Base-by-base conservation (phyloP, 2,797 vertebrate species). In the Diceros bicornis region DNA sequence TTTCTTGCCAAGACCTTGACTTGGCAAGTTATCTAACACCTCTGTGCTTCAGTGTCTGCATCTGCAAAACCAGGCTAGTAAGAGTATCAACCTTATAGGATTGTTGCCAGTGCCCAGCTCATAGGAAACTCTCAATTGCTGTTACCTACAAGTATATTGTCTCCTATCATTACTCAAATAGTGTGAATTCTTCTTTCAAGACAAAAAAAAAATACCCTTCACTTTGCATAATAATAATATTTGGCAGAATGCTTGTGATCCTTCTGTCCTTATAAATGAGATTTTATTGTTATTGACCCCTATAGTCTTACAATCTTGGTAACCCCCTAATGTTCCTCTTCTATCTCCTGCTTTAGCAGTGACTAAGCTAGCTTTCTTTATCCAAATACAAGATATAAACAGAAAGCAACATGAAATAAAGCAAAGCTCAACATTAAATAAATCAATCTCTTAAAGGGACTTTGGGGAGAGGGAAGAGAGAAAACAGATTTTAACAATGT, bases 401-500 rank as follows among this genome's bases (percentile, higher is more conserved):
- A 92, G 69, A 92, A 97, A 90, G 47, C 32, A 72, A 92, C 62
- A 96, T 34, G 44, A 96, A 94, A 88, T 59, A 87, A 96, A 96
- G 88, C 62, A 93, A 91, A 57, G 18, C 71, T 97, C 12, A 77
- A 52, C 87, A 66, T 95, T 97, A 97, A 97, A 91, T 94, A 95
- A 95, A 97, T 92, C 96, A 92, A 91, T 79, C 84, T 90, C 75
- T 74, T 96, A 94, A 98, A 92, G 75, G 44, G 84, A 62, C 94
- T 92, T 61, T 72, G 21, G 96, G 83, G 88, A 96, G 10, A 85
- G 1, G 10, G 59, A 93, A 91, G 66, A 94, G 50, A 86, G 66
- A 91, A 95, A 98, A 93, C 50, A 93, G 96, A 94, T 94, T 97
- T 94, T 92, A 95, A 92, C 92, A 83, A 95, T 34, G 93, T 29